These are phyloP conservation scores for Pica pica DNA, from an alignment of 2,113 vertebrate genomes.

Conservation along the genomic window DNA sequence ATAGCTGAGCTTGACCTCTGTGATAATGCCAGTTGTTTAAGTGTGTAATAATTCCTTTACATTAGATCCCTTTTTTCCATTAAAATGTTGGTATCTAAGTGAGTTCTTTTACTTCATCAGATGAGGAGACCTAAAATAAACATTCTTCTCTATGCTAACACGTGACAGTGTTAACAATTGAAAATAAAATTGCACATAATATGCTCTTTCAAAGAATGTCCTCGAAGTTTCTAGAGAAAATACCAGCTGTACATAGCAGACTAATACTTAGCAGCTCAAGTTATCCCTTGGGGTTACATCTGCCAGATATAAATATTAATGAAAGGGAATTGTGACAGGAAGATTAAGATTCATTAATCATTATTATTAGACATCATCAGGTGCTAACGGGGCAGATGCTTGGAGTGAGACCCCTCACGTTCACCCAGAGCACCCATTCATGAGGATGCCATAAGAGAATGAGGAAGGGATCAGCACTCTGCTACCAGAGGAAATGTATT, in stretches of 20 bases:
- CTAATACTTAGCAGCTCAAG: background rate
- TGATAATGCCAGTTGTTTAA: background rate
- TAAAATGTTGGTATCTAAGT: background rate
- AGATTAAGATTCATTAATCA: conserved; percentile 54
- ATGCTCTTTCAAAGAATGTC: background rate
- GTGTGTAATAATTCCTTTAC: background rate
- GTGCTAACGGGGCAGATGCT: background rate
- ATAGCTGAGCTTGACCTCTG: background rate
- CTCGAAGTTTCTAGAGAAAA: conserved; percentile 29
- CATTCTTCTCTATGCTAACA: background rate
- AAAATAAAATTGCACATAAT: background rate
- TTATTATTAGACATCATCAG: conserved; percentile 39
- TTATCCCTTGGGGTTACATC: conserved; percentile 36
- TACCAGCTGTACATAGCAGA: conserved; percentile 38
- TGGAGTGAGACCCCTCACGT: background rate
- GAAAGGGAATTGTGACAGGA: conserved; percentile 13
- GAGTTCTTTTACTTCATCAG: background rate
- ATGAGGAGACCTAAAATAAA: background rate
- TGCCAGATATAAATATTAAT: conserved; percentile 58
- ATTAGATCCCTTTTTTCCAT: background rate
- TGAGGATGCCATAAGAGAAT: background rate
- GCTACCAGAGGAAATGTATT: background rate
- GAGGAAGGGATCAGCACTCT: background rate
- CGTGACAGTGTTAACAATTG: background rate
- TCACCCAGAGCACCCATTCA: background rate